These are phyloP conservation scores for Morpho helenor DNA, from an alignment of 2,888 invertebrate species.

Conservation along the genomic window DNA sequence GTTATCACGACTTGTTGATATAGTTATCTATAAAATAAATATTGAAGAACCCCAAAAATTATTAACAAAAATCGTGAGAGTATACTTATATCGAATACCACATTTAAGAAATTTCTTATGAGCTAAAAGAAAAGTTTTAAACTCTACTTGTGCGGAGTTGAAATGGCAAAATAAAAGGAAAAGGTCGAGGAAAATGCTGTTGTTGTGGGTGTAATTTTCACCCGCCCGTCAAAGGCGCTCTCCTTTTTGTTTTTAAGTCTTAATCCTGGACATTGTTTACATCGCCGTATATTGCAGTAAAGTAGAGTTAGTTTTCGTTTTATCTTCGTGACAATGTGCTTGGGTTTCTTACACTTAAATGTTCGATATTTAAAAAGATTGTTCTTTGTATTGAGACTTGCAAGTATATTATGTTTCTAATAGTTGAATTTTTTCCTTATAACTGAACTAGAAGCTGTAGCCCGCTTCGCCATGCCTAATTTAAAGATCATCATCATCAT, in stretches of 20 bases:
- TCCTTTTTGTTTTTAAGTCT: constrained; percentile 6
- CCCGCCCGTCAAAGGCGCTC: constrained; percentile 5
- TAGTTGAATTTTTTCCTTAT: too few species aligned
- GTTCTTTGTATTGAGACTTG: too few species aligned
- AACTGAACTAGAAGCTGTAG: too few species aligned
- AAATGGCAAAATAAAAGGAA: constrained; percentile 8
- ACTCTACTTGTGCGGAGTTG: constrained; percentile 1
- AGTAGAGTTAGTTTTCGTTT: constrained; percentile 3
- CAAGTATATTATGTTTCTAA: too few species aligned
- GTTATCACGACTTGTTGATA: too few species aligned
- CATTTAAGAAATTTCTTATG: background rate
- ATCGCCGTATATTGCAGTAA: constrained; percentile 6
- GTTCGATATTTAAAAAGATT: too few species aligned
- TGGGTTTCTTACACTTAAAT: too few species aligned
- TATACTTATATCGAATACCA: background rate
- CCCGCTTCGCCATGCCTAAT: too few species aligned
- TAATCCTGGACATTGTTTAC: constrained; percentile 11
- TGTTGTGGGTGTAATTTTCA: constrained; percentile 12
- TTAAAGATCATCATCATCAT: too few species aligned
- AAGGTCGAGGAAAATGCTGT: constrained; percentile 1
- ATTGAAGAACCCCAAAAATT: too few species aligned
- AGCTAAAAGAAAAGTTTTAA: constrained; percentile 2
- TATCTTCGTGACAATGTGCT: background rate
- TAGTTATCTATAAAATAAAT: too few species aligned
- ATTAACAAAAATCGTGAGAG: too few species aligned